Conservation (phyloP, 2,113 vertebrate species). For the Caloenas nicobarica region DNA sequence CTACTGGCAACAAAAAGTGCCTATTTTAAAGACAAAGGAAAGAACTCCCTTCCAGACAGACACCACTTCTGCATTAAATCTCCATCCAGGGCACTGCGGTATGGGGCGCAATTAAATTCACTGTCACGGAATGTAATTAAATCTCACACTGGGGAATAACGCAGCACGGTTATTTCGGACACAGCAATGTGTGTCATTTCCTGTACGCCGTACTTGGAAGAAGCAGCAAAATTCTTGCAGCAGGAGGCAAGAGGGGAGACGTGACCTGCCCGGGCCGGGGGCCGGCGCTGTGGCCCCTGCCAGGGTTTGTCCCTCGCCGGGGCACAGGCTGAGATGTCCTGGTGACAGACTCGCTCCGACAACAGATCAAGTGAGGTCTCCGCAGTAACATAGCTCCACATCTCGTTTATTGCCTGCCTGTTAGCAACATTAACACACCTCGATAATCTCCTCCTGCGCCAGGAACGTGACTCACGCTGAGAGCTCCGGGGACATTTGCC, state of each 20-base stretch:
- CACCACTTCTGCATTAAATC: background rate
- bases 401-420: background rate
- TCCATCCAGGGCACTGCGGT: background rate
- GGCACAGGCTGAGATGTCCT: fast-evolving
- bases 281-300: too few relatives aligned
- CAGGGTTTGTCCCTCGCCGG: background rate
- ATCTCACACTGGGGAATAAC: background rate
- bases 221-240: background rate
- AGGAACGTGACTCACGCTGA: background rate
- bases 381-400: background rate
- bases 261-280: too few relatives aligned
- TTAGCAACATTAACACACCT: background rate
- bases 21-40: background rate
- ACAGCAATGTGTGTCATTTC: background rate
- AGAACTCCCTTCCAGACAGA: background rate
- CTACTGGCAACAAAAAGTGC: background rate
- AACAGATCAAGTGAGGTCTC: background rate
- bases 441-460: background rate
- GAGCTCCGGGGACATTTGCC: background rate
- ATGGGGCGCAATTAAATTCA: background rate
- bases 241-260: background rate
- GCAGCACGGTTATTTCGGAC: background rate
- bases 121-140: background rate
- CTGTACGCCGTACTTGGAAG: background rate
- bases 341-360: fast-evolving